Conservation (phyloP, 2,113 vertebrate species). For the Heterochromis multidens region DNA sequence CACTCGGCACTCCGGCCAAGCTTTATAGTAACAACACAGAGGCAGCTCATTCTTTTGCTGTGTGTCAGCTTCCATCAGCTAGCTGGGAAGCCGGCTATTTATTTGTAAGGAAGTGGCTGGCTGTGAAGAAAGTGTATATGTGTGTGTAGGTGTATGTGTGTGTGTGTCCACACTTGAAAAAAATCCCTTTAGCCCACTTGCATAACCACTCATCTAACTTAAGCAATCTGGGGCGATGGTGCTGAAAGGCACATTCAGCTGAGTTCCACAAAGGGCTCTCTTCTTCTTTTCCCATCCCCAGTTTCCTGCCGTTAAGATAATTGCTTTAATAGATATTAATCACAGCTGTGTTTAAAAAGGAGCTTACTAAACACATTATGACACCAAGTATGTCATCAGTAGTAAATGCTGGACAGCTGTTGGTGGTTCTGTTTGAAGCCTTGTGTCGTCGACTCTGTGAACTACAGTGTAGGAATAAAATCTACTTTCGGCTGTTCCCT, state of each 20-base stretch:
- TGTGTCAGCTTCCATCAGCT: constrained; percentile 38
- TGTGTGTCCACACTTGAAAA: not conserved
- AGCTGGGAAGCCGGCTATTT: constrained; percentile 40
- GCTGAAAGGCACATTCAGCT: constrained; percentile 53
- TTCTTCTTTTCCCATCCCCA: constrained; percentile 21
- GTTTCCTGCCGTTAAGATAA: constrained; percentile 51
- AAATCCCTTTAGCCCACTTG: constrained; percentile 35
- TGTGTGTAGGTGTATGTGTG: not conserved
- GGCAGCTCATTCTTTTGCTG: constrained; percentile 48
- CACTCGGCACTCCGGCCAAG: constrained; percentile 28
- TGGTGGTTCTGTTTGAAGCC: not conserved
- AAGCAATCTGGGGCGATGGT: constrained; percentile 43
- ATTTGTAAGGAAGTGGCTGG: constrained; percentile 32
- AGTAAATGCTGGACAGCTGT: not conserved
- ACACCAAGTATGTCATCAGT: constrained; percentile 11
- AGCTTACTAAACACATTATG: constrained; percentile 26
- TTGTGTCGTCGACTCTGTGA: not conserved
- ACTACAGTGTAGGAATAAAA: not conserved
- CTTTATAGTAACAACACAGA: constrained; percentile 47
- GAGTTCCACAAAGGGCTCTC: constrained; percentile 27
- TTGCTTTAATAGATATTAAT: constrained; percentile 63
- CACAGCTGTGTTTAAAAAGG: constrained; percentile 41
- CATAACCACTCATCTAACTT: constrained; percentile 51
- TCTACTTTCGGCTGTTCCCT: not conserved
- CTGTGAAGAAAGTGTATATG: constrained; percentile 5